A percentile compares a stretch with the other conserved stretches of the same genome.
These are phyloP conservation scores for Plumapathes pennacea DNA, from an alignment of 92 coral and sea anemone species.

Conservation along the genomic window DNA sequence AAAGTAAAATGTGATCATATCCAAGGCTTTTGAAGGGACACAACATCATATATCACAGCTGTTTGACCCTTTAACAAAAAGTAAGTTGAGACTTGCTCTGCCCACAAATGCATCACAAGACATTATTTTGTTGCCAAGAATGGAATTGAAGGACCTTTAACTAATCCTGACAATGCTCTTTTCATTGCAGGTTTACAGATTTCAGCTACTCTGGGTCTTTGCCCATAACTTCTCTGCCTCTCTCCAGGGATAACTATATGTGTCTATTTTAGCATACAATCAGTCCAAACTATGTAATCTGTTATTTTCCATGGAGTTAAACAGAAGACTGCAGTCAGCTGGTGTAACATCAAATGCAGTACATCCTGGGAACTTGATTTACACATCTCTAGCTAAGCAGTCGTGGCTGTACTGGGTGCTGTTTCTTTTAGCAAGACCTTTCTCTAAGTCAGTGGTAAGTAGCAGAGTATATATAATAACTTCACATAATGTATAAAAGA, in stretches of 20 bases:
- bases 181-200: slow-evolving; percentile 78
- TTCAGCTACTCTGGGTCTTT: slow-evolving; percentile 72
- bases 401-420: slow-evolving; percentile 83
- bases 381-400: slow-evolving; percentile 67
- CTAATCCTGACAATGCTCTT: too few species aligned
- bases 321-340: slow-evolving; percentile 66
- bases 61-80: too few species aligned
- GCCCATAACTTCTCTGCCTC: slow-evolving; percentile 58
- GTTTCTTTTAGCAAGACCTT: slow-evolving; percentile 74
- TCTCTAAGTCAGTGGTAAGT: slow-evolving; percentile 83
- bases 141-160: too few species aligned
- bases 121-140: too few species aligned
- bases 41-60: too few species aligned
- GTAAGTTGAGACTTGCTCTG: too few species aligned
- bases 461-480: not conserved
- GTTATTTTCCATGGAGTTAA: slow-evolving; percentile 86
- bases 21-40: too few species aligned
- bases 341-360: slow-evolving; percentile 94
- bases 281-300: slow-evolving; percentile 92
- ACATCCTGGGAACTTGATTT: slow-evolving; percentile 93
- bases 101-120: too few species aligned
- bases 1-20: too few species aligned
- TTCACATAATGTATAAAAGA: too few species aligned
- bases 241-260: slow-evolving; percentile 65
- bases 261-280: slow-evolving; percentile 92